Conservation (phyloP, 1,140 invertebrate genomes). For the Tribolium madens region DNA sequence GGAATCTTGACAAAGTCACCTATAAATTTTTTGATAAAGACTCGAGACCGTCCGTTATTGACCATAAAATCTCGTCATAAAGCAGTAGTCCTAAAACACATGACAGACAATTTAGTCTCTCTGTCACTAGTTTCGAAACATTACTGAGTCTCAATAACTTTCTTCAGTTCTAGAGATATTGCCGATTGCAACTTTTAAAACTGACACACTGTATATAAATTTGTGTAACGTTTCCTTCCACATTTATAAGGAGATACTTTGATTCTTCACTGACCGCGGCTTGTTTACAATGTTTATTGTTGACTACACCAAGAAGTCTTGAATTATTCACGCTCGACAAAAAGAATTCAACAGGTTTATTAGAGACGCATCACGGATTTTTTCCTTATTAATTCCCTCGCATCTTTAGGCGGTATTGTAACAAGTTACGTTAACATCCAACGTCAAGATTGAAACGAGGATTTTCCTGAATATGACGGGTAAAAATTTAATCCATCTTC, state of each 20-base stretch:
- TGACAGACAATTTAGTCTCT: conserved; percentile 2
- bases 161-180: no score
- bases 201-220: no score
- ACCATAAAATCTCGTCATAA: conserved; percentile 18
- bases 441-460: conserved; percentile 10
- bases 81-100: conserved; percentile 18
- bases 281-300: background rate
- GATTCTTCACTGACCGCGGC: background rate
- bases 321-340: conserved; percentile 1
- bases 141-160: no score
- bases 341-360: conserved; percentile 19
- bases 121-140: background rate
- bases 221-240: background rate
- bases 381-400: background rate
- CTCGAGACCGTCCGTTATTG: conserved; percentile 8
- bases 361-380: conserved; percentile 1
- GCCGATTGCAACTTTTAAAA: no score
- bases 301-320: background rate
- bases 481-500: background rate
- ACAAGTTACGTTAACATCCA: background rate
- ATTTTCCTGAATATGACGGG: conserved; percentile 20
- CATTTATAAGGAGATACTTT: background rate
- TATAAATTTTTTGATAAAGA: conserved; percentile 24
- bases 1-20: background rate
- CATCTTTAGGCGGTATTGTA: background rate